Evolutionary conservation across 2,888 invertebrate species (phyloP), one percentile per base, ranked within the genome.

Genomic region (Chymomyza fuscimana): DNA sequence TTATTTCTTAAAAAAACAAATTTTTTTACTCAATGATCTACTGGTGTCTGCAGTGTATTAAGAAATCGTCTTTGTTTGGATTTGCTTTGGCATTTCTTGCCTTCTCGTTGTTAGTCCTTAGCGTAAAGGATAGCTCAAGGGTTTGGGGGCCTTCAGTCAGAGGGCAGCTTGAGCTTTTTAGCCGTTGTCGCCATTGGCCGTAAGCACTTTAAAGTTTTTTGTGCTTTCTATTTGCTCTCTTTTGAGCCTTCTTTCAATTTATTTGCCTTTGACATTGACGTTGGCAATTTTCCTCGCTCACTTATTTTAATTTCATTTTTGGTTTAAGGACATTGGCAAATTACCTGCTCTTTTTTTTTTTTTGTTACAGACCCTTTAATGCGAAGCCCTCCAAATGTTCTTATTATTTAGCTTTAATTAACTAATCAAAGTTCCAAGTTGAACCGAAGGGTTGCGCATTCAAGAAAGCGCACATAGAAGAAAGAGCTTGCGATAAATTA

Each of bases 181-280:
- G 40, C 12, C 63, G 22, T 9, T 12, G 22, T 19, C 22, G 16
- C 22, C 29, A 67, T 15, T 64, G 32, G 74, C 61, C 60, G 51
- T 61, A 67, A 66, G 65, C 63, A 67, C 67, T 80, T 78, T 69
- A 66, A 80, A 74, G 77, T 77, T 67, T 63, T 50, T 54, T 36
- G 58, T 68, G n/a, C 7, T 59, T 32, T n/a, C 29, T 25, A 59
- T 59, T 59, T 12, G 12, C 40, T 46, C 12, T 59, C 12, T 29
- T 58, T 22, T 58, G 22, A 58, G 56, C 56, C 22, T 58, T 62
- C 62, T 46, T 62, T 19, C 59, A 32, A 22, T 63, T 70, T 70
- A 77, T 71, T 69, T 79, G 69, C 62, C 65, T 69, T 79, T 79
- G 77, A 71, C 80, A 78, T 71, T 69, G 71, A 68, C 67, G 77